Evolutionary conservation across 2,797 vertebrate species (phyloP), one percentile per base, ranked within the genome.

Genomic region (Synaphobranchus kaupii): DNA sequence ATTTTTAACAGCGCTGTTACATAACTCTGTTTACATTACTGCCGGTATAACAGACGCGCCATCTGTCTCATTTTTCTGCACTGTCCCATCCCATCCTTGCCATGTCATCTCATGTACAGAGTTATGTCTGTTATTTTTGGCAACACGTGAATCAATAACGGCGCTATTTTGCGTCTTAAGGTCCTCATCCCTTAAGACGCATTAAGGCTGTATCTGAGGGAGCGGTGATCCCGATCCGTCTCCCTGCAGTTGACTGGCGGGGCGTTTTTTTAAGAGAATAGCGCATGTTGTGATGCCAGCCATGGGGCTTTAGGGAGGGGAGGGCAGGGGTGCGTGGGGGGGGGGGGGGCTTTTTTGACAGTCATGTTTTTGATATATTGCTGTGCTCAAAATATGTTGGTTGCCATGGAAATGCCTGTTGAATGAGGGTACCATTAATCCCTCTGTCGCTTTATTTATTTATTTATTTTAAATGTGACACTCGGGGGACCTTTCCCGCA

Each of bases 361-460:
- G 31, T 76, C 31, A 76, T 76, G 34, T 76, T 76, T 76, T 76
- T 76, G 71, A 76, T 76, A 76, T 76, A 76, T 76, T 76, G 71
- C 71, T 31, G 39, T 39, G 71, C 71, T 76, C 71, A 76, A 76
- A 76, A 76, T 76, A 76, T 76, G 39, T 76, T 31, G 20, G 71
- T 76, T 76, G 31, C 71, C 71, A 76, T 76, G 71, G 71, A 39
- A 39, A 76, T 31, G 71, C 71, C 71, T 76, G 71, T 76, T 76
- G 71, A 76, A 39, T 76, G 71, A 76, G 71, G 71, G 71, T 76
- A 76, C 13, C 71, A 76, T 76, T 76, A 76, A 76, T 76, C 71
- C 71, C 71, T 39, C 34, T 20, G 12, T 31, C 71, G 12, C 4
- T 73, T 71, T 71, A 2, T 71, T 28, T 71, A 10, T 71, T n/a